These are phyloP conservation scores for Panagrolaimus sp. DNA, from an alignment of 1,140 invertebrate genomes.

Conservation along the genomic window DNA sequence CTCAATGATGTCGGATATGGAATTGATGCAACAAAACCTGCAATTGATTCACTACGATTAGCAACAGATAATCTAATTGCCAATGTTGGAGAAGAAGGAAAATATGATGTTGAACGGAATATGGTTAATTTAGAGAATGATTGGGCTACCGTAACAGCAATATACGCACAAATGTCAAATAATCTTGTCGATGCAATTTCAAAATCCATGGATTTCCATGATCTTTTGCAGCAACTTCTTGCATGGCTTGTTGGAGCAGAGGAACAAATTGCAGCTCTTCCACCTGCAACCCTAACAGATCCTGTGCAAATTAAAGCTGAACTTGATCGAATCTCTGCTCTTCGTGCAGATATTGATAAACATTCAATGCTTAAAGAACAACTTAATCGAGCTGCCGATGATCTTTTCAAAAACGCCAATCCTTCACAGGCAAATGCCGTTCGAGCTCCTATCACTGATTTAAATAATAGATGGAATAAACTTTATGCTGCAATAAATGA, in stretches of 20 bases:
- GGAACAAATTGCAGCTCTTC: constrained; percentile 7
- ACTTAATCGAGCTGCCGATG: constrained; percentile 74
- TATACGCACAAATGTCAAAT: constrained; percentile 28
- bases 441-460: constrained; percentile 78
- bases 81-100: constrained; percentile 63
- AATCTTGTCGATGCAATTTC: constrained; percentile 86
- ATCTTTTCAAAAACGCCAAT: constrained; percentile 82
- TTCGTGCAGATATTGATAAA: constrained; percentile 47
- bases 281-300: constrained; percentile 71
- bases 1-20: constrained; percentile 3
- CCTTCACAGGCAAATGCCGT: constrained; percentile 85
- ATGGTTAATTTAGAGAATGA: constrained; percentile 80
- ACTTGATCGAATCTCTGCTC: constrained; percentile 49
- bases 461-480: constrained; percentile 86
- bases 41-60: neutral
- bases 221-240: constrained; percentile 79
- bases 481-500: constrained; percentile 81
- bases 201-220: constrained; percentile 92
- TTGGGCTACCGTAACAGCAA: constrained; percentile 67
- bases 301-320: constrained; percentile 66
- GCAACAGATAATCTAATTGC: neutral
- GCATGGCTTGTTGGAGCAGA: constrained; percentile 70
- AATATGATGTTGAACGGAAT: constrained; percentile 79
- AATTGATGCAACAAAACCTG: constrained; percentile 16
- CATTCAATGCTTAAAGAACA: constrained; percentile 46